A percentile compares a stretch with the other conserved stretches of the same genome.
Evolutionary conservation across 2,888 invertebrate species (phyloP).

Genomic region (Ptilodon capucinus): DNA sequence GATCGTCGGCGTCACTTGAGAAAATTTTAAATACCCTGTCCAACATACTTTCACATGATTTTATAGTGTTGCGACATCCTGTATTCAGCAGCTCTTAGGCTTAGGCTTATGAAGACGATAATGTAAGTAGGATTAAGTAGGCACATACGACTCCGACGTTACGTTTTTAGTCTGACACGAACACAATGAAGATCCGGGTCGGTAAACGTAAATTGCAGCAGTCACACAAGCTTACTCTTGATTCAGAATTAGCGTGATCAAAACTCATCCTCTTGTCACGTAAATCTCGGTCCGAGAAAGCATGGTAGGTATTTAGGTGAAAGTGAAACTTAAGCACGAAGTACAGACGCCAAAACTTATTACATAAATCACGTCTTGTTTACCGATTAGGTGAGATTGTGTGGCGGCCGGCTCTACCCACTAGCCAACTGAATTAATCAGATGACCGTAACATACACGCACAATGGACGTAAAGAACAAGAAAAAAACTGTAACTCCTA

Average conservation of each 20-base stretch:
- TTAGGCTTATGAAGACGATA: neutral
- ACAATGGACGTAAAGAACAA: too few relatives aligned
- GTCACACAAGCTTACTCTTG: constrained; percentile 11
- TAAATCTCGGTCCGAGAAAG: constrained; percentile 66
- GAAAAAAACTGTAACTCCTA: too few relatives aligned
- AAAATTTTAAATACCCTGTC: constrained; percentile 15
- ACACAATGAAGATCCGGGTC: constrained; percentile 31
- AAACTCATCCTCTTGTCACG: constrained; percentile 21
- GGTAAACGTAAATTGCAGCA: constrained; percentile 21
- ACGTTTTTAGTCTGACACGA: constrained; percentile 2
- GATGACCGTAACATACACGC: constrained; percentile 4
- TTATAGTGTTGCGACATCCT: neutral
- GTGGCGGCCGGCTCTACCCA: constrained; percentile 27
- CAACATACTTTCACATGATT: constrained; percentile 23
- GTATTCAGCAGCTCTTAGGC: neutral
- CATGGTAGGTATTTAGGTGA: constrained; percentile 63
- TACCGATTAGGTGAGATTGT: constrained; percentile 64
- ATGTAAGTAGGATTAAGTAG: neutral
- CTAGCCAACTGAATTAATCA: constrained; percentile 18
- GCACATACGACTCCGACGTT: neutral
- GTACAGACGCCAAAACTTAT: constrained; percentile 58
- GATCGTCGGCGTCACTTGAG: constrained; percentile 10
- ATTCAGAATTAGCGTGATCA: constrained; percentile 24
- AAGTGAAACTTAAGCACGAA: constrained; percentile 65
- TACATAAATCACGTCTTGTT: constrained; percentile 66